Percentiles rank a stretch among this genome's conserved stretches.
Evolutionary conservation across 1,140 invertebrate species (phyloP).

Genomic region (Drosophila dunni): DNA sequence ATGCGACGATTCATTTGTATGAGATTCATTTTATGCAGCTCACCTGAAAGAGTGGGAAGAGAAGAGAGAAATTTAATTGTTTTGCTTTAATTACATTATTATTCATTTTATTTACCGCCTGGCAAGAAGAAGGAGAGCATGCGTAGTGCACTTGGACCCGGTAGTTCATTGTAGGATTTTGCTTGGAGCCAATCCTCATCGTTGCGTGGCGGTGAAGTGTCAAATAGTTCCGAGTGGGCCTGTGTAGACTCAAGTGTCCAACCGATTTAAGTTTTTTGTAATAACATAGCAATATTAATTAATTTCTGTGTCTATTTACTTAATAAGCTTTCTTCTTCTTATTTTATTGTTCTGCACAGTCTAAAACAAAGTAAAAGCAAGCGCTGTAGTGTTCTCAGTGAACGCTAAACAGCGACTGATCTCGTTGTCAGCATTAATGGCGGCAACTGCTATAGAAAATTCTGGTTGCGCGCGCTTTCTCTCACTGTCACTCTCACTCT

Average conservation of each 20-base stretch:
- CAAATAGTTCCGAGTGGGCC: conserved; percentile 45
- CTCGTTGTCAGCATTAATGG: no score
- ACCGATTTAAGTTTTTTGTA: conserved; percentile 58
- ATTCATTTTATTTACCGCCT: conserved; percentile 50
- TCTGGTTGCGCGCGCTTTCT: not conserved
- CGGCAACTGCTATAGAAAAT: no score
- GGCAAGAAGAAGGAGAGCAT: conserved; percentile 64
- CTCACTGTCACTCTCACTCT: conserved; percentile 29
- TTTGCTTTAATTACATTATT: not conserved
- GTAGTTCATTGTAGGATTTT: conserved; percentile 52
- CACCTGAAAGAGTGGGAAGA: conserved; percentile 28
- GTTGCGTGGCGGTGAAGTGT: conserved; percentile 29
- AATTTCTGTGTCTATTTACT: no score
- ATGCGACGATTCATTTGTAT: conserved; percentile 63
- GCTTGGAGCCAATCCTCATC: conserved; percentile 70
- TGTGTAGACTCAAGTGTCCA: conserved; percentile 21
- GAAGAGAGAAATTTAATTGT: not conserved
- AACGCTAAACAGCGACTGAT: no score
- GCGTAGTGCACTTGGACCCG: conserved; percentile 53
- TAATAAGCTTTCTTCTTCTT: no score
- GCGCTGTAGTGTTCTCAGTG: no score
- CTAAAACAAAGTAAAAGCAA: no score
- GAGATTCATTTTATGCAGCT: conserved; percentile 57
- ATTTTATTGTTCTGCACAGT: no score
- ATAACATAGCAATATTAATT: no score